Evolutionary conservation across 2,888 invertebrate genomes (phyloP).

Genomic region (Parnassius glacialis): DNA sequence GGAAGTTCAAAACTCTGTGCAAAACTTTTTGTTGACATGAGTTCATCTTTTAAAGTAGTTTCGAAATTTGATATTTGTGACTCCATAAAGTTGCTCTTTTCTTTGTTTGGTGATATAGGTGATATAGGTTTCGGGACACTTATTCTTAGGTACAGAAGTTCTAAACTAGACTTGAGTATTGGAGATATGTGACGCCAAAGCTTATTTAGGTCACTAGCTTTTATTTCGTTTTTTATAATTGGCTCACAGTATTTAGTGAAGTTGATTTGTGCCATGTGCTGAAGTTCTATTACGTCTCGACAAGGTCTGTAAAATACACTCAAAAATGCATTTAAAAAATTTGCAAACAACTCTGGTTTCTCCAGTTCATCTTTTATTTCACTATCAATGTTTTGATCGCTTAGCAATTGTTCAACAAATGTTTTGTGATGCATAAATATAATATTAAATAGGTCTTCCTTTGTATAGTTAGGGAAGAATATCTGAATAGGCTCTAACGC

Average conservation of each 20-base stretch:
- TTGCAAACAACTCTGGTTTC: slow-evolving; percentile 84
- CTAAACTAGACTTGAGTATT: slow-evolving; percentile 86
- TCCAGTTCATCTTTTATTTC: slow-evolving; percentile 53
- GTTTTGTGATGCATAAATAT: slow-evolving; percentile 62
- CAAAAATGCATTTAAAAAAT: slow-evolving; percentile 90
- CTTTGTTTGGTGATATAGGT: slow-evolving; percentile 57
- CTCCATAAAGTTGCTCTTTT: slow-evolving; percentile 45
- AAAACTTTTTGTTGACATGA: slow-evolving; percentile 76
- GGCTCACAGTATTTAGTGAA: slow-evolving; percentile 91
- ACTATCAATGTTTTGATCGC: slow-evolving; percentile 47
- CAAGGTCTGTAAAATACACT: slow-evolving; percentile 92
- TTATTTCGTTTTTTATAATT: slow-evolving; percentile 83
- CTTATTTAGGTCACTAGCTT: slow-evolving; percentile 83
- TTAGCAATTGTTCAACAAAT: slow-evolving; percentile 56
- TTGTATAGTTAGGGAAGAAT: slow-evolving; percentile 90
- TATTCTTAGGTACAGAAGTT: slow-evolving; percentile 88
- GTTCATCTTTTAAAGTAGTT: slow-evolving; percentile 64
- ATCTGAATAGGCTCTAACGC: slow-evolving; percentile 86
- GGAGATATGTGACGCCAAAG: slow-evolving; percentile 91
- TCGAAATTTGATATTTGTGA: slow-evolving; percentile 50
- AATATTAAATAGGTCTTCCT: slow-evolving; percentile 82
- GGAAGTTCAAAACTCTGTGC: slow-evolving; percentile 89
- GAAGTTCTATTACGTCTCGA: slow-evolving; percentile 91
- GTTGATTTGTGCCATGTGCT: slow-evolving; percentile 88
- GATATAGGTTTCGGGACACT: slow-evolving; percentile 52